These are phyloP conservation scores for Drosophila busckii DNA, from an alignment of 1,140 invertebrate species.

Conservation along the genomic window DNA sequence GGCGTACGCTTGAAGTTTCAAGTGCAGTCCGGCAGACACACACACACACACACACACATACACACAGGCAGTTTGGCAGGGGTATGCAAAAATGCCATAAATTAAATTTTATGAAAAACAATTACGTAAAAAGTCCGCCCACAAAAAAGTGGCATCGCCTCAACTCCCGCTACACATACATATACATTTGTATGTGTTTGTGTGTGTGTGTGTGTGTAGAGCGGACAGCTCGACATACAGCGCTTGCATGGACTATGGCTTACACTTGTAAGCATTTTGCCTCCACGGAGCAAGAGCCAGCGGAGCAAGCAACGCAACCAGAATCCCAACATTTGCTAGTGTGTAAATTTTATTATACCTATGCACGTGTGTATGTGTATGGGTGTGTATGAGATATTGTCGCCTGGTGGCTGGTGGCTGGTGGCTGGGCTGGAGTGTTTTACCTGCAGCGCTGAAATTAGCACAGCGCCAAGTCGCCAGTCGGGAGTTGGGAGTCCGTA, in stretches of 20 bases:
- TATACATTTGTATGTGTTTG: not conserved
- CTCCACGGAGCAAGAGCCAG: constrained; percentile 8
- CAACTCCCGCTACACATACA: not conserved
- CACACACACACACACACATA: constrained; percentile 10
- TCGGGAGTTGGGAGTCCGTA: not conserved
- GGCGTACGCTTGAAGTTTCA: constrained; percentile 35
- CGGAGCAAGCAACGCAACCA: constrained; percentile 10
- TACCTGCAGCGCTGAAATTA: constrained; percentile 64
- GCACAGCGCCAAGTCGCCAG: constrained; percentile 37
- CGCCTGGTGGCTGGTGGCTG: not conserved
- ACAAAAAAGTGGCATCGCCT: constrained; percentile 5
- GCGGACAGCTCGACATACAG: constrained; percentile 66
- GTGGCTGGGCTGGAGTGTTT: not conserved
- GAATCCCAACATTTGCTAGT: constrained; percentile 51
- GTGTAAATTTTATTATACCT: constrained; percentile 72
- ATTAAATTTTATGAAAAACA: constrained; percentile 77
- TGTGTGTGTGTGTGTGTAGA: not conserved
- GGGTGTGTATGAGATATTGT: not conserved
- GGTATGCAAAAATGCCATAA: constrained; percentile 68
- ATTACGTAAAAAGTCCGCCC: constrained; percentile 52
- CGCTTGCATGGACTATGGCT: constrained; percentile 67
- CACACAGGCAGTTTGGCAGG: not conserved
- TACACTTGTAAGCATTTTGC: constrained; percentile 73
- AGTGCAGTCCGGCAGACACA: constrained; percentile 21
- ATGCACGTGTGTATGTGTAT: constrained; percentile 28